These are phyloP conservation scores for Borostomias antarcticus DNA, from an alignment of 2,797 vertebrate genomes.

Conservation along the genomic window DNA sequence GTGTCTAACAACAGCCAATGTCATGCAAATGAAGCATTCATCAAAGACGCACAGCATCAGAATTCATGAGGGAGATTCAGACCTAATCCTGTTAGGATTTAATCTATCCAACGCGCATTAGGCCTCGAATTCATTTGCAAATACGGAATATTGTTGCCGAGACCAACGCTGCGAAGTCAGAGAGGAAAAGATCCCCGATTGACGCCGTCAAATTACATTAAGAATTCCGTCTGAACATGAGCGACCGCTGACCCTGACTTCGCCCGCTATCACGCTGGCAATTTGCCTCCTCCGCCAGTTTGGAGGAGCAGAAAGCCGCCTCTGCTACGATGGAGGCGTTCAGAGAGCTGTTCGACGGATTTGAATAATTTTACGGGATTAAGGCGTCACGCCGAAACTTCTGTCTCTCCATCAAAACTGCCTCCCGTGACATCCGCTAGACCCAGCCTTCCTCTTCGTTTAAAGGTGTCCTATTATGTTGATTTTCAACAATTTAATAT, in stretches of 20 bases:
- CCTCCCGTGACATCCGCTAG: too few species aligned
- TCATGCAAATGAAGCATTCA: slow-evolving; percentile 33
- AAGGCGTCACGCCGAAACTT: slow-evolving; percentile 26
- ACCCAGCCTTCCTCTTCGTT: background rate
- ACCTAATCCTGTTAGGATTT: background rate
- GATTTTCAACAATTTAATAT: too few species aligned
- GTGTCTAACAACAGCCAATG: slow-evolving; percentile 9
- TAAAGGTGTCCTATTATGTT: too few species aligned
- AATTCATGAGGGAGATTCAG: slow-evolving; percentile 17
- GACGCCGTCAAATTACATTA: slow-evolving; percentile 11
- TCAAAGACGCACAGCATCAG: background rate
- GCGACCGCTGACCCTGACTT: background rate
- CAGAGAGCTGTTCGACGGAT: slow-evolving; percentile 35
- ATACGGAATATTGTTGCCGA: background rate
- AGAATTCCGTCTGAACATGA: background rate
- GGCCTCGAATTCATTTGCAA: background rate
- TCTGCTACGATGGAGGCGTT: slow-evolving; percentile 49
- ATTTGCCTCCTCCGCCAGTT: background rate
- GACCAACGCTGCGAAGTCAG: slow-evolving; percentile 10
- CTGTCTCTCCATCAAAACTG: background rate
- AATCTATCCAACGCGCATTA: background rate
- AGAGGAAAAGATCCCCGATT: background rate
- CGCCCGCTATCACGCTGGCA: too few species aligned
- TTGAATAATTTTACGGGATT: slow-evolving; percentile 58
- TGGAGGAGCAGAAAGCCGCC: too few species aligned